These are phyloP conservation scores for Oryctes rhinoceros DNA, from an alignment of 1,140 invertebrate genomes.

Conservation along the genomic window DNA sequence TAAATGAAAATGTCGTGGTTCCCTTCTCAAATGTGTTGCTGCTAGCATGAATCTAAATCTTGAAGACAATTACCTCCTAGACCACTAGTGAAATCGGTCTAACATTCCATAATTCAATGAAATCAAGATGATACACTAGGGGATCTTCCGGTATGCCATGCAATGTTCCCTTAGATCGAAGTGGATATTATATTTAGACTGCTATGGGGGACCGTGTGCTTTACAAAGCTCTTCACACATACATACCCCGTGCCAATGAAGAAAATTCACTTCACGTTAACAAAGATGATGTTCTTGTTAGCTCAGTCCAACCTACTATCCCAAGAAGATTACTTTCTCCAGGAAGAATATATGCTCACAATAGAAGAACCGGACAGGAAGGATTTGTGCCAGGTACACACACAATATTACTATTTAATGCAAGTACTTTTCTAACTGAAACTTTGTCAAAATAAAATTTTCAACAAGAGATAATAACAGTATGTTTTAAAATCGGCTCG, in stretches of 20 bases:
- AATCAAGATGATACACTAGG: not conserved
- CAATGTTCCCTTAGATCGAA: not conserved
- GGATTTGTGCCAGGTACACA: slow-evolving; percentile 55
- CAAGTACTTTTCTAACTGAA: slow-evolving; percentile 19
- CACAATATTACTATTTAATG: slow-evolving; percentile 7
- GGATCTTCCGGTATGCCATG: not conserved
- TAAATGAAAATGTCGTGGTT: not conserved
- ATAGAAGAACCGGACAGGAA: slow-evolving; percentile 52
- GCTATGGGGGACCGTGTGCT: slow-evolving; percentile 56
- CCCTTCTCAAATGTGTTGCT: not conserved
- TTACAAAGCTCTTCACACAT: slow-evolving; percentile 55
- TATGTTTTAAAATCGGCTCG: not conserved
- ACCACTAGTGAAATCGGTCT: not conserved
- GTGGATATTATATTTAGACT: not conserved
- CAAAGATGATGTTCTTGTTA: slow-evolving; percentile 55
- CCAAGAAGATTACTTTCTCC: slow-evolving; percentile 34
- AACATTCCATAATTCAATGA: not conserved
- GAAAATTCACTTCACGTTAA: slow-evolving; percentile 49
- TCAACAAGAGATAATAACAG: not conserved
- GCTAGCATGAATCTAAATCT: not conserved
- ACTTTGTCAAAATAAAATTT: not conserved
- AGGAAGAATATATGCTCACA: slow-evolving; percentile 49
- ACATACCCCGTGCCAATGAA: slow-evolving; percentile 49
- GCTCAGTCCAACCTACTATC: slow-evolving; percentile 48
- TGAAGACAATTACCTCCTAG: not conserved